Evolutionary conservation across 92 coral and sea anemone species (phyloP), one percentile per base, ranked within the genome.

Genomic region (Phymanthus crucifer): DNA sequence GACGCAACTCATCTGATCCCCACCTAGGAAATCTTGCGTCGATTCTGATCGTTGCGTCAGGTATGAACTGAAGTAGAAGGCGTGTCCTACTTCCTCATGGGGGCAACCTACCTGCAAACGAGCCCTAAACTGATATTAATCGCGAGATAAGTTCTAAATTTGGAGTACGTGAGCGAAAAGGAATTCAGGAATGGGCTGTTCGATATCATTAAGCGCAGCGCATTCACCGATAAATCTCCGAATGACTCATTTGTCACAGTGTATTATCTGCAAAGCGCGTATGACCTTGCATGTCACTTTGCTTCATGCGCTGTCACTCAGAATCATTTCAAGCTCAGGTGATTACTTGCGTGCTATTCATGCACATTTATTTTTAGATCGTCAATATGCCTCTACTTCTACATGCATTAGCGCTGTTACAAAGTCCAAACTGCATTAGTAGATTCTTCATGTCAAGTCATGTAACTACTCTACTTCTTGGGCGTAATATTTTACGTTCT

Each of bases 211-310:
- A 54, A 54, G 64, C 64, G 64, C 64, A 21, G 29, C 68, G 34
- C 18, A 29, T 61, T 61, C 68, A 29, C 68, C 68, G 68, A 61
- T 61, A 61, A 61, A 24, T 29, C 16, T 61, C 29, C 68, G 26
- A n/a, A 61, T 27, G 68, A 61, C 68, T 61, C 29, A 61, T 61
- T 61, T 61, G 68, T 24, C 68, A 61, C 14, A 61, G 16, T 61
- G 68, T 61, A 61, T 61, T 61, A 61, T 61, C 68, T 61, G 68
- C 21, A 75, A 26, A 32, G 65, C 29, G 50, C 17, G 46, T 10
- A 33, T 77, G 81, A 77, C 81, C 81, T 77, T 77, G n/a, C 70
- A 56, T 75, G 80, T 77, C 81, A 61, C 40, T 61, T 61, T 27
- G 8, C 34, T 61, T 27, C 34, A 27, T 17, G 17, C 32, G 29